Base-by-base conservation (phyloP, 1,140 invertebrate species). In the Ericerus pela region DNA sequence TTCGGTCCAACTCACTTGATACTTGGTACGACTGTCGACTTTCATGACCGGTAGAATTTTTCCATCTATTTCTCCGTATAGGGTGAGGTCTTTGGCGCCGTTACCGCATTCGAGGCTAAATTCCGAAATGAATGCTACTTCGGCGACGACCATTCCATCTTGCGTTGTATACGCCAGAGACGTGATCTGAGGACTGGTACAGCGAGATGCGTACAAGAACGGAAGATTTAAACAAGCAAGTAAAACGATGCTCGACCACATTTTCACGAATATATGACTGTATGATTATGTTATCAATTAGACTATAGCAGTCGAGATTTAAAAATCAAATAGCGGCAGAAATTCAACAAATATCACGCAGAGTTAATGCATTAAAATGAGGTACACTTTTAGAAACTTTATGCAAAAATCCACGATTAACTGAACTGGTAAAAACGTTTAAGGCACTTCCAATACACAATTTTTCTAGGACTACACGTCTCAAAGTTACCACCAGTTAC, bases 1-100 rank as follows among this genome's bases (percentile, higher is more conserved):
- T 68, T 92, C 86, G 51, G 84, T 85, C 86, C 88, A 94, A 61
- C 88, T 94, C 14, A 96, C 81, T 85, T 94, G 66, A 64, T 87
- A 89, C 67, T 80, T 81, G 59, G 82, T 79, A 36, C 80, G 78
- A 51, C 79, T 80, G 22, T 69, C 70, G 36, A 86, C 75, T 62
- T 79, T 79, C 10, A 85, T 85, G 31, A 85, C 87, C 16, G 86
- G 83, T 41, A 88, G 69, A 18, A 85, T 77, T 69, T 80, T 84
- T 28, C 86, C 87, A 63, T 84, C 79, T 53, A 92, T 76, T 67
- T 93, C 88, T 51, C 88, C 89, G 70, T 91, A 92, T 14, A 94
- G 67, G 31, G 81, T 80, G 55, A 84, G 73, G 58, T 73, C 77
- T 62, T 79, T 73, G 51, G 74, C 74, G 5, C 78, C 75, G 58